Evolutionary conservation across 2,888 invertebrate species (phyloP).

Genomic region (Brachyptera risi): DNA sequence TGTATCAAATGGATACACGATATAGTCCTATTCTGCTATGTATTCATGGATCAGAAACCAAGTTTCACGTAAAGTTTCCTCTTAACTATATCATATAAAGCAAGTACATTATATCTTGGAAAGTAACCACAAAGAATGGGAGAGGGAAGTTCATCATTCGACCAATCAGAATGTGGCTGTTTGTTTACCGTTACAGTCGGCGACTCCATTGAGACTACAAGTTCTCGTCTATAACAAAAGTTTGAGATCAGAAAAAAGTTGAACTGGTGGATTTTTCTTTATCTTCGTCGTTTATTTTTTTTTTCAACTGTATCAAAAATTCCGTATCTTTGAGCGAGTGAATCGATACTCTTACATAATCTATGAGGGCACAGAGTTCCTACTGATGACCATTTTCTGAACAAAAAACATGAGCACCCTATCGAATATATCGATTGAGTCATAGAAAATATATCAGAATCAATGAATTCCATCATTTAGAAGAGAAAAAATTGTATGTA

Average conservation of each 20-base stretch:
- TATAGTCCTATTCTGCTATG: background rate
- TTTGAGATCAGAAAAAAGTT: constrained; percentile 25
- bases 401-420: background rate
- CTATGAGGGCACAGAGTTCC: too few species aligned
- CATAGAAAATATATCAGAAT: too few species aligned
- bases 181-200: constrained; percentile 22
- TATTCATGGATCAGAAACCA: background rate
- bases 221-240: constrained; percentile 14
- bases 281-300: background rate
- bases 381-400: background rate
- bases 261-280: background rate
- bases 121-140: constrained; percentile 14
- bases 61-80: background rate
- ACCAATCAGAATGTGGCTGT: constrained; percentile 22
- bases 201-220: constrained; percentile 17
- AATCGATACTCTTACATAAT: constrained; percentile 4
- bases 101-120: constrained; percentile 4
- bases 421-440: too few species aligned
- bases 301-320: constrained; percentile 6
- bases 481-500: too few species aligned
- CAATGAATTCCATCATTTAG: too few species aligned
- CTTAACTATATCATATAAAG: constrained; percentile 4
- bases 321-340: constrained; percentile 1
- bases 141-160: constrained; percentile 10
- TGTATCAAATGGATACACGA: background rate